Evolutionary conservation across 2,888 invertebrate species (phyloP).

Genomic region (Mesorhabditis belari): DNA sequence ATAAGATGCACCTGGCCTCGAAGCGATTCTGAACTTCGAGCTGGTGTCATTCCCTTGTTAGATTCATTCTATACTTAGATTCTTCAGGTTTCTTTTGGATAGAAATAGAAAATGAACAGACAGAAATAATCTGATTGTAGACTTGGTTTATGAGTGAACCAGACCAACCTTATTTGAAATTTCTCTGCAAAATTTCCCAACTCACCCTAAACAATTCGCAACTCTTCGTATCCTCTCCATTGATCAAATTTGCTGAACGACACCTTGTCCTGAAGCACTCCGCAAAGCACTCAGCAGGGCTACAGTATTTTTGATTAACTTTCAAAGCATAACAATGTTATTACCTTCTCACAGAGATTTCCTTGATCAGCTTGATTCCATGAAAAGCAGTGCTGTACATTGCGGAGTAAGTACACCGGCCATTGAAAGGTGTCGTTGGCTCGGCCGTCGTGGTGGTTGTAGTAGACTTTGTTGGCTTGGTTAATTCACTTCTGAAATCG

Average conservation of each 20-base stretch:
- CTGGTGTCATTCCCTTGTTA: too few relatives aligned
- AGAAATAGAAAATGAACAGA: too few relatives aligned
- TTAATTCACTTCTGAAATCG: too few relatives aligned
- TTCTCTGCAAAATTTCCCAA: background rate
- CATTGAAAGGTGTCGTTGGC: constrained; percentile 11
- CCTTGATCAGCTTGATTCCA: constrained; percentile 30
- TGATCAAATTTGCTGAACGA: constrained; percentile 49
- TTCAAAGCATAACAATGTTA: background rate
- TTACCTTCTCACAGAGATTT: constrained; percentile 22
- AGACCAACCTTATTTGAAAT: background rate
- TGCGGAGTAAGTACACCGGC: constrained; percentile 46
- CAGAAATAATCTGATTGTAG: background rate
- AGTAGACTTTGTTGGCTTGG: background rate
- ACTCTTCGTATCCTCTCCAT: constrained; percentile 19
- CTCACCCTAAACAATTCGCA: background rate
- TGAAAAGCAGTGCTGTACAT: constrained; percentile 49
- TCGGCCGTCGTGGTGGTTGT: constrained; percentile 1
- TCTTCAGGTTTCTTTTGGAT: too few relatives aligned
- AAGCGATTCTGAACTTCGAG: too few relatives aligned
- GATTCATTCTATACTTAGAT: too few relatives aligned
- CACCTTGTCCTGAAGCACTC: constrained; percentile 44
- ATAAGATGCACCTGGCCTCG: too few relatives aligned
- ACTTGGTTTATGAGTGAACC: background rate
- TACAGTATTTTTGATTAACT: constrained; percentile 11
- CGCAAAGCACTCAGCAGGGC: constrained; percentile 44